Evolutionary conservation across 64 coral and sea anemone genomes (phyloP), one percentile per base, ranked within the genome.

Genomic region (Porites lutea): DNA sequence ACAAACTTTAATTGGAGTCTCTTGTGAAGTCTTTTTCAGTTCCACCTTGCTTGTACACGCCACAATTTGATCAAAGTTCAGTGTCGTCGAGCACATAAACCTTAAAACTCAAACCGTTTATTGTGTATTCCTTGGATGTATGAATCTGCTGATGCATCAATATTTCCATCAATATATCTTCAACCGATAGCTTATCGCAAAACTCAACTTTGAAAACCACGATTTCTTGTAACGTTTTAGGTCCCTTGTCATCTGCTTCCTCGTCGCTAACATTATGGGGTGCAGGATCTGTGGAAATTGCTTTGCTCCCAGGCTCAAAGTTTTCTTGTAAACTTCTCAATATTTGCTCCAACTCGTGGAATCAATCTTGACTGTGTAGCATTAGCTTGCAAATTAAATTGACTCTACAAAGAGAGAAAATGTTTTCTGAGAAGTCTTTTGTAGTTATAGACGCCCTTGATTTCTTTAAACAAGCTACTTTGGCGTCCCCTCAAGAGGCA

Each of bases 111-210:
- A 52, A n/a, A 48, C 81, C 81, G 16, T 52, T 47, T 2, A 84
- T 9, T 22, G 81, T 67, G 59, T 84, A 84, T n/a, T 84, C 81
- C 19, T 84, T 84, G 10, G 61, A 48, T 3, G 81, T 84, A n/a
- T 84, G 81, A 16, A 84, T 61, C 22, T 84, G 63, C 7, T 84
- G 81, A 8, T 12, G 81, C 2, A 84, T 5, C 59, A 84, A 51
- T 65, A 84, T 84, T 52, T 84, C 81, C 81, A 84, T 84, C 5
- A 84, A n/a, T 48, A 84, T 65, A 19, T 84, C 81, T 45, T 66
- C 62, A 27, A 50, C 8, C 2, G 9, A 4, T 2, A 69, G 19
- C 19, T 69, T 4, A n/a, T 84, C 63, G 19, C 47, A 68, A 47
- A 15, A 9, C 10, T 69, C 43, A 49, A 48, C 15, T 84, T 65